These are phyloP conservation scores for Galleria mellonella DNA, from an alignment of 1,140 invertebrate genomes.

Conservation along the genomic window DNA sequence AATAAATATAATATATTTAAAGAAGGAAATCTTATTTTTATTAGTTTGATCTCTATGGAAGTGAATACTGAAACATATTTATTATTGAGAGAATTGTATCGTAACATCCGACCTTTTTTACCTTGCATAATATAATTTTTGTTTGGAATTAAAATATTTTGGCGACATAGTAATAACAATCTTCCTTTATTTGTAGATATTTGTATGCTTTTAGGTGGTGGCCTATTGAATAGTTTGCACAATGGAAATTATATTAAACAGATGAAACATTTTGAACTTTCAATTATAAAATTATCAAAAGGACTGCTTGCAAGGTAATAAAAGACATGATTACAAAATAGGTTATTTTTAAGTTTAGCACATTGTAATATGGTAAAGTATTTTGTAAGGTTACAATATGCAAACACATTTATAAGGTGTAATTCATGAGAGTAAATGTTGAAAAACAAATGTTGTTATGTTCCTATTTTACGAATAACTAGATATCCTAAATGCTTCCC, in stretches of 20 bases:
- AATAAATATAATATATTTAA: no score
- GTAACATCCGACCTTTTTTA: slow-evolving; percentile 9
- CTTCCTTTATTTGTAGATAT: background rate
- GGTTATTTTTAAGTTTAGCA: slow-evolving; percentile 69
- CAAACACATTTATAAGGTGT: slow-evolving; percentile 67
- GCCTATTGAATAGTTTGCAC: slow-evolving; percentile 33
- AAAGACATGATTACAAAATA: slow-evolving; percentile 59
- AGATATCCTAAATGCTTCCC: background rate
- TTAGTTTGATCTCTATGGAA: background rate
- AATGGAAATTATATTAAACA: slow-evolving; percentile 17
- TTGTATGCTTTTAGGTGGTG: slow-evolving; percentile 24
- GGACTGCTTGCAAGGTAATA: slow-evolving; percentile 60
- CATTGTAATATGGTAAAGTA: slow-evolving; percentile 65
- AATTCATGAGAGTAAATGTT: slow-evolving; percentile 71
- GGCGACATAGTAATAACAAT: no score
- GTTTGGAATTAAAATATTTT: slow-evolving; percentile 5
- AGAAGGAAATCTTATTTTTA: background rate
- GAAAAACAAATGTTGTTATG: slow-evolving; percentile 39
- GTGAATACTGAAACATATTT: background rate
- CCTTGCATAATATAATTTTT: slow-evolving; percentile 13
- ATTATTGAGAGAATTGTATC: background rate
- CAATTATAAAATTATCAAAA: slow-evolving; percentile 20
- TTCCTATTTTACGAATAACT: background rate
- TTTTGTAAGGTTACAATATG: slow-evolving; percentile 69
- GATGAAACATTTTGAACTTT: slow-evolving; percentile 7